phyloP scores from a whole-genome alignment of 2,113 vertebrate species.

The Neogale vison region DNA sequence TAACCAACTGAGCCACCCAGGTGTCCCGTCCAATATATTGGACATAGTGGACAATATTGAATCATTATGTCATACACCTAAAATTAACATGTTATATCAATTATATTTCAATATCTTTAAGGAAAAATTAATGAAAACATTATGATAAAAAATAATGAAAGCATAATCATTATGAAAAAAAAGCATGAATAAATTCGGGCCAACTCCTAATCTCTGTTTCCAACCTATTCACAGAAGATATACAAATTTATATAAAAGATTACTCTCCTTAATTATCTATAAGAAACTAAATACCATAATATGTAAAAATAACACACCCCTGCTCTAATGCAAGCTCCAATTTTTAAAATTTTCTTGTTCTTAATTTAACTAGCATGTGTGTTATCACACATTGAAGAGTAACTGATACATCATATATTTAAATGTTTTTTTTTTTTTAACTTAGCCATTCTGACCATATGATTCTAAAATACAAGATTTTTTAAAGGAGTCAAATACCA shows the following conservation, averaged over 20 bases:
- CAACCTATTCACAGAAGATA: not conserved
- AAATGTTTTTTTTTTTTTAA: not conserved
- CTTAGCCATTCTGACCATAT: constrained; percentile 2
- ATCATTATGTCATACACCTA: not conserved
- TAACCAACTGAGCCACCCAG: too few relatives aligned
- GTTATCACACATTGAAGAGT: not conserved
- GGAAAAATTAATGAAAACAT: not conserved
- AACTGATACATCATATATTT: not conserved
- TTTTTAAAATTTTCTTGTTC: not conserved
- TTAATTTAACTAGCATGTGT: constrained; percentile 7
- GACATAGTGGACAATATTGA: not conserved
- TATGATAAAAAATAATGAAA: not conserved
- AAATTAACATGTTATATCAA: not conserved
- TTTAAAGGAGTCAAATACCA: not conserved
- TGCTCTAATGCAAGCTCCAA: not conserved
- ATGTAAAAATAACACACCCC: not conserved
- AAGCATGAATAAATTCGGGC: not conserved
- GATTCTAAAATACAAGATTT: not conserved
- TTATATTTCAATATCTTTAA: not conserved
- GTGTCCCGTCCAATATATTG: not conserved
- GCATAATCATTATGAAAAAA: not conserved
- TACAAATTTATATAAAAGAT: not conserved
- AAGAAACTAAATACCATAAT: constrained; percentile 34
- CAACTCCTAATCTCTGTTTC: not conserved
- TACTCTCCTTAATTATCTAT: not conserved